Conservation (phyloP, 1,140 invertebrate species). For the Saccostrea echinata region DNA sequence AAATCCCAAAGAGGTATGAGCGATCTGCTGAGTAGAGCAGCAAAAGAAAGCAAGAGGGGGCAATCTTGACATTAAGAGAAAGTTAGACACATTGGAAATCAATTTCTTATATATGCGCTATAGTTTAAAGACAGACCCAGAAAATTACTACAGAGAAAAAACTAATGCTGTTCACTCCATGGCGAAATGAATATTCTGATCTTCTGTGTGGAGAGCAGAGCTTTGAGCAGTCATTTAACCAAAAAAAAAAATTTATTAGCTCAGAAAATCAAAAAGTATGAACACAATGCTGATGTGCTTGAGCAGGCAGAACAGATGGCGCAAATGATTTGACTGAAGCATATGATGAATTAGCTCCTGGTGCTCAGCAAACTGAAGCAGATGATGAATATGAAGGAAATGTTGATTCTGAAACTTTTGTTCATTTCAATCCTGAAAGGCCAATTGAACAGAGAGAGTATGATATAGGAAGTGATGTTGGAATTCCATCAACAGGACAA, state of each 20-base stretch:
- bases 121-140: conserved; percentile 39
- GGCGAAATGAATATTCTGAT: too few species aligned
- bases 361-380: conserved; percentile 18
- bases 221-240: conserved; percentile 2
- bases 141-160: neutral
- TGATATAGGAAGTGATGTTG: conserved; percentile 47
- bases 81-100: conserved; percentile 48
- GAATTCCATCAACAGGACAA: conserved; percentile 30
- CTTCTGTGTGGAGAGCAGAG: too few species aligned
- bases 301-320: conserved; percentile 1
- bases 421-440: conserved; percentile 40
- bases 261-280: conserved; percentile 2
- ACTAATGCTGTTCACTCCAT: too few species aligned
- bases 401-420: conserved; percentile 13
- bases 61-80: neutral
- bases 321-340: neutral
- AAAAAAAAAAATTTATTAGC: neutral
- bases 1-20: neutral
- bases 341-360: conserved; percentile 34
- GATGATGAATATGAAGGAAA: conserved; percentile 28
- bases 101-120: conserved; percentile 22
- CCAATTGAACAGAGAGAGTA: conserved; percentile 42
- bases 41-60: too few species aligned
- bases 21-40: neutral
- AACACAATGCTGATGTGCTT: conserved; percentile 32